Base-by-base conservation (phyloP, 1,140 invertebrate genomes). In the Probaryconus sp. region DNA sequence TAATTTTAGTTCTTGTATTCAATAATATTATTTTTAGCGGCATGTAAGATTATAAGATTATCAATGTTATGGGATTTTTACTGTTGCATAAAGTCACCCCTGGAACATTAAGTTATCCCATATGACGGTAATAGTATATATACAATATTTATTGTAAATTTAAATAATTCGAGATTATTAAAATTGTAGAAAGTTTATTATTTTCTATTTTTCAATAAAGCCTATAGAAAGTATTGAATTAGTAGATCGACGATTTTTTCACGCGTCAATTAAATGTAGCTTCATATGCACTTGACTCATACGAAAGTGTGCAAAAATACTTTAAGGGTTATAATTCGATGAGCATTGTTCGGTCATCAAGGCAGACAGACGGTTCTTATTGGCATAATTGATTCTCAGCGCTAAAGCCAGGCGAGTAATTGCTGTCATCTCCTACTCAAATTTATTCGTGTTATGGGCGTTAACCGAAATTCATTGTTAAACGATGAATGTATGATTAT, bases 371-470 rank as follows among this genome's bases (percentile, higher is more conserved):
- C 77, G 50, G 47, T 48, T 55, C 77, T 83, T 78, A 78, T 85
- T 83, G 81, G 68, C 77, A 83, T 83, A 84, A 85, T 85, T 84
- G 82, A 85, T 83, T 83, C 81, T 78, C 75, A 82, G 74, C 78
- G 78, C 71, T 55, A 38, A 65, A 69, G 42, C 40, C 53, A 65
- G 76, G 76, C 72, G 68, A 81, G 73, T 69, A 65, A 73, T 67
- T 61, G 61, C 61, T 73, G 69, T 61, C 69, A 65, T 65, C 61
- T 73, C 47, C 26, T 61, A 61, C 33, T 55, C 53, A 65, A 73
- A 73, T 65, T 61, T 61, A 73, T 71, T 51, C 40, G 28, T 24
- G 58, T 55, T 65, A 73, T 61, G 69, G 60, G 69, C 61, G 60
- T 73, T 55, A 40, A 65, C 69, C 61, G 20, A 65, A 65, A 58